phyloP scores from a whole-genome alignment of 2,888 invertebrate species.

The Ariolimax columbianus region DNA sequence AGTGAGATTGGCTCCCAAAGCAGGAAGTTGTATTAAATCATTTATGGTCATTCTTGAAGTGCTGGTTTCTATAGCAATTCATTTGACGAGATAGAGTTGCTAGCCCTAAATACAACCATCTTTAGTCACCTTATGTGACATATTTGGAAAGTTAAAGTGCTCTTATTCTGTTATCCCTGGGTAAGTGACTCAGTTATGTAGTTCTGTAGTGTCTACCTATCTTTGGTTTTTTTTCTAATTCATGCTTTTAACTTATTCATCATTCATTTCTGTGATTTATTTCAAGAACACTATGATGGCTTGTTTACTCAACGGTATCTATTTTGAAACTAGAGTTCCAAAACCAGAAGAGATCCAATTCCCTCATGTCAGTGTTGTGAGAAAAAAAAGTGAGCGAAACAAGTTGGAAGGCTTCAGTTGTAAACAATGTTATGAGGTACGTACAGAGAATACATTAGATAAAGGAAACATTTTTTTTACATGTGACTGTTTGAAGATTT shows the following conservation, averaged over 20 bases:
- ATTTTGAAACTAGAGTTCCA: constrained; percentile 60
- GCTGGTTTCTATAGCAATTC: neutral
- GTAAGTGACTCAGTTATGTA: neutral
- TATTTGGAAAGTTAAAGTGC: neutral
- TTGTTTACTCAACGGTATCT: neutral
- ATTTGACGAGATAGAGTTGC: too few relatives aligned
- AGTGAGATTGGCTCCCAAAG: too few relatives aligned
- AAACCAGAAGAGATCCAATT: constrained; percentile 56
- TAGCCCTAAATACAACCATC: too few relatives aligned
- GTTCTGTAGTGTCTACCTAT: too few relatives aligned
- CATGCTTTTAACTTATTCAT: too few relatives aligned
- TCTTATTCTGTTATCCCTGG: neutral
- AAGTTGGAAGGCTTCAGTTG: constrained; percentile 75
- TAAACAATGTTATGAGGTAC: constrained; percentile 74
- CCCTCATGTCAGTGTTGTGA: constrained; percentile 73
- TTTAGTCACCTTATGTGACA: too few relatives aligned
- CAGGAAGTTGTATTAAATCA: too few relatives aligned
- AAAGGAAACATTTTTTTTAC: neutral
- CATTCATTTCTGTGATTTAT: neutral
- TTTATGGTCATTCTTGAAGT: too few relatives aligned
- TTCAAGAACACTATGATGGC: neutral
- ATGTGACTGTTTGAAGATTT: too few relatives aligned
- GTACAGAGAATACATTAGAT: neutral
- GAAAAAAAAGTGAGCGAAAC: constrained; percentile 73
- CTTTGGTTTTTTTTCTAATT: too few relatives aligned